These are phyloP conservation scores for Whitmania pigra DNA, from an alignment of 1,140 invertebrate genomes.

Conservation along the genomic window DNA sequence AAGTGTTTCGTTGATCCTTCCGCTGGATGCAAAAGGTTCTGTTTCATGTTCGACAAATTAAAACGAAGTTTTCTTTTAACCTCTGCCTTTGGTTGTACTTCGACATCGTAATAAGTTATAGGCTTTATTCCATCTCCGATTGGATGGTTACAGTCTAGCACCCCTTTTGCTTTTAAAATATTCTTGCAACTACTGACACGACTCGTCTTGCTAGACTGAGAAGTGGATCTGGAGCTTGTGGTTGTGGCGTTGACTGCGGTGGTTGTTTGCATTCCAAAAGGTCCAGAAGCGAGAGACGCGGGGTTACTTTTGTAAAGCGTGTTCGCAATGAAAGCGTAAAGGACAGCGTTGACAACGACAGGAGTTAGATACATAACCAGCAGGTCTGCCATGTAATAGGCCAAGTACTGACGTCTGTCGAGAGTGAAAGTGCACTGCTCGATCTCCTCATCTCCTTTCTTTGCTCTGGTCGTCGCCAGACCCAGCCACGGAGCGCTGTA, in stretches of 20 bases:
- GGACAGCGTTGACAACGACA: constrained; percentile 35
- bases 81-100: too few relatives aligned
- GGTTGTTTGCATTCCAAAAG: neutral
- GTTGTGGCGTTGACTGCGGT: neutral
- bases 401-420: constrained; percentile 43
- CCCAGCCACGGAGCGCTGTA: constrained; percentile 49
- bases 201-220: too few relatives aligned
- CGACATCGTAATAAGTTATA: too few relatives aligned
- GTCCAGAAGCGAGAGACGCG: neutral
- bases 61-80: too few relatives aligned
- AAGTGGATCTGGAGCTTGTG: too few relatives aligned
- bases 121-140: too few relatives aligned
- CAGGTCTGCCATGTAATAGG: constrained; percentile 47
- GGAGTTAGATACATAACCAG: constrained; percentile 48
- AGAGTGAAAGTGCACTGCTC: constrained; percentile 45
- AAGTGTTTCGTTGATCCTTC: too few relatives aligned
- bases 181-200: too few relatives aligned
- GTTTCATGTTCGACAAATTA: too few relatives aligned
- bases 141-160: too few relatives aligned
- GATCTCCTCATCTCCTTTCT: constrained; percentile 27
- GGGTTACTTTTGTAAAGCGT: constrained; percentile 34
- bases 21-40: too few relatives aligned
- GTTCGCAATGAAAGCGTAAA: constrained; percentile 46
- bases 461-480: constrained; percentile 38
- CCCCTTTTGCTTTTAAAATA: too few relatives aligned